Evolutionary conservation across 2,113 vertebrate genomes (phyloP).

Genomic region (Gulo gulo): DNA sequence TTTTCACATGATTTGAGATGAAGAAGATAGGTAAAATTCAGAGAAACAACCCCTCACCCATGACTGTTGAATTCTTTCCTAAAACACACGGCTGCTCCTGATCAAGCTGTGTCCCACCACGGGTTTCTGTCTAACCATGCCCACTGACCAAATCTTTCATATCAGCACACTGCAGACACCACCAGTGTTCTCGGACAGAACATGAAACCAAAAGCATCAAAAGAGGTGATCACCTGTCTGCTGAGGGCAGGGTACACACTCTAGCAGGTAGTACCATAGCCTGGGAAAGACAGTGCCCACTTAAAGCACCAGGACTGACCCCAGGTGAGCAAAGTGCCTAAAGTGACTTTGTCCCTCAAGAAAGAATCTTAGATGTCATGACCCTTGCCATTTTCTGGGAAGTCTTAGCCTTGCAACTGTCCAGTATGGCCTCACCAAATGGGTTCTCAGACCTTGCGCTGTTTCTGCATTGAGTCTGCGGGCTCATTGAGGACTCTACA

Average conservation of each 20-base stretch:
- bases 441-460: rapidly evolving
- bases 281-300: not conserved
- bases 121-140: too few species aligned
- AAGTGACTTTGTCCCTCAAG: not conserved
- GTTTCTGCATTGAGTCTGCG: rapidly evolving
- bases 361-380: not conserved
- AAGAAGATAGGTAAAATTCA: not conserved
- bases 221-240: rapidly evolving
- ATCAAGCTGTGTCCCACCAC: not conserved
- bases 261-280: rapidly evolving
- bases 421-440: rapidly evolving
- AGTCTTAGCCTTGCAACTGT: not conserved
- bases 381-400: not conserved
- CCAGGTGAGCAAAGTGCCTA: not conserved
- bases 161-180: rapidly evolving
- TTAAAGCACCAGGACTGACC: not conserved
- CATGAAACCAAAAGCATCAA: not conserved
- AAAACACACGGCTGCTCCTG: too few species aligned
- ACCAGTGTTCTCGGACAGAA: not conserved
- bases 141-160: rapidly evolving
- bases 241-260: rapidly evolving
- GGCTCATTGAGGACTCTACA: rapidly evolving
- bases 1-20: not conserved
- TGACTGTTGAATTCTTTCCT: not conserved
- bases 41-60: not conserved